Evolutionary conservation across 2,888 invertebrate species (phyloP), one percentile per base, ranked within the genome.

Genomic region (Noctua janthe): DNA sequence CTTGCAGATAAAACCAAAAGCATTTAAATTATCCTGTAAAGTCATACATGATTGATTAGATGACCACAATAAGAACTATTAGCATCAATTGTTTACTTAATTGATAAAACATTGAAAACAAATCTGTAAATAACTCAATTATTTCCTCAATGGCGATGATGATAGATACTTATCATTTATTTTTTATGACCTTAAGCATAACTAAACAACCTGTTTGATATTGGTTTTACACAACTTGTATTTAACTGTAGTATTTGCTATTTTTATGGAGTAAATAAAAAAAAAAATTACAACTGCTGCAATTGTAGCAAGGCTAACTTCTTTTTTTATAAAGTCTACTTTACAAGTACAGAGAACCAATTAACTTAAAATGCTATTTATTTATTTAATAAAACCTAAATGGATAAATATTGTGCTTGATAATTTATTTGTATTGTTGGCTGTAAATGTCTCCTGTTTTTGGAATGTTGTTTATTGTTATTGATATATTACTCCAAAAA

Each of bases 131-230:
- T 43, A 73, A 72, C 13, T 47, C 20, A 47, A 77, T 74, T 59
- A 82, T 82, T 82, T 72, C 54, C 67, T 54, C n/a, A 62, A 82
- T 49, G 1, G 51, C 13, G n/a, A 62, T 74, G 17, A 78, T 73
- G 69, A 64, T 70, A 49, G 29, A 54, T 20, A 59, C 10, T 54
- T 51, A 76, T 35, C 23, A 66, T 66, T 29, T 13, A 13, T 69
- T 39, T 66, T 77, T 51, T 23, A 51, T 15, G 51, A 66, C 64
- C 70, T 13, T 62, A 39, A 0, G 20, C 39, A 20, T 49, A 23
- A 49, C 59, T 29, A 70, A 79, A 66, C 5, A 73, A 76, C 62
- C 39, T 35, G 29, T n/a, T 15, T 71, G 20, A 11, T 51, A 49
- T 39, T 72, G 17, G 11, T 10, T 47, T 35, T 0, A 47, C 7